Percentiles rank a stretch among this genome's conserved stretches.
phyloP scores from a whole-genome alignment of 2,797 vertebrate genomes.

The Gallinago solitaria region DNA sequence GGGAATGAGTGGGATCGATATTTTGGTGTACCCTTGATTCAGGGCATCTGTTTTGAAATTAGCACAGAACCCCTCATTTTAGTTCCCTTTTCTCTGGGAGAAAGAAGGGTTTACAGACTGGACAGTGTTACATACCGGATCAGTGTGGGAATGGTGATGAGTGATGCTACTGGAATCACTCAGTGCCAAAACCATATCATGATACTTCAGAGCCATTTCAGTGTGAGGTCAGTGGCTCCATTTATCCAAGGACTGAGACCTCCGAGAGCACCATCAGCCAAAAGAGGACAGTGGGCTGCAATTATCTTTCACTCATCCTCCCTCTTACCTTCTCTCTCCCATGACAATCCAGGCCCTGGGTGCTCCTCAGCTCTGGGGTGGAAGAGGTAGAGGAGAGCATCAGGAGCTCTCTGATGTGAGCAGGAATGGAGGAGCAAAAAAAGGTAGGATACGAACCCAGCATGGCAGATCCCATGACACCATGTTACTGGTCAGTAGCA shows the following conservation, averaged over 20 bases:
- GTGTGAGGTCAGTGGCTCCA: not conserved
- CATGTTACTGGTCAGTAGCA: not conserved
- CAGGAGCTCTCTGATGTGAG: not conserved
- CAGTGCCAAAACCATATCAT: not conserved
- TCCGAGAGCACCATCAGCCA: not conserved
- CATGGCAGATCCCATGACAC: not conserved
- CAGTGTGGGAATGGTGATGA: accelerated
- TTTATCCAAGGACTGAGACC: not conserved
- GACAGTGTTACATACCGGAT: not conserved
- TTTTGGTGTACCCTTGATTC: not conserved
- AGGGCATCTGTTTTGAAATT: not conserved
- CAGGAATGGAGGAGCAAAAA: not conserved
- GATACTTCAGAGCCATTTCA: not conserved
- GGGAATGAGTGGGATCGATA: not conserved
- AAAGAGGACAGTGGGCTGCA: not conserved
- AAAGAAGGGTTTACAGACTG: not conserved
- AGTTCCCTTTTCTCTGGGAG: not conserved
- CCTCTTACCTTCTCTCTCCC: not conserved
- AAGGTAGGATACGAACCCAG: not conserved
- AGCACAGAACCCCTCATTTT: not conserved
- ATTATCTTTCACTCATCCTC: not conserved
- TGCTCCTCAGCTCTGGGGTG: not conserved
- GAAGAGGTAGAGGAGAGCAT: not conserved
- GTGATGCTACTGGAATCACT: not conserved
- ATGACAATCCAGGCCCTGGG: too few species aligned